Evolutionary conservation across 2,797 vertebrate genomes (phyloP).

Genomic region (Neosilurus mollespiculum): DNA sequence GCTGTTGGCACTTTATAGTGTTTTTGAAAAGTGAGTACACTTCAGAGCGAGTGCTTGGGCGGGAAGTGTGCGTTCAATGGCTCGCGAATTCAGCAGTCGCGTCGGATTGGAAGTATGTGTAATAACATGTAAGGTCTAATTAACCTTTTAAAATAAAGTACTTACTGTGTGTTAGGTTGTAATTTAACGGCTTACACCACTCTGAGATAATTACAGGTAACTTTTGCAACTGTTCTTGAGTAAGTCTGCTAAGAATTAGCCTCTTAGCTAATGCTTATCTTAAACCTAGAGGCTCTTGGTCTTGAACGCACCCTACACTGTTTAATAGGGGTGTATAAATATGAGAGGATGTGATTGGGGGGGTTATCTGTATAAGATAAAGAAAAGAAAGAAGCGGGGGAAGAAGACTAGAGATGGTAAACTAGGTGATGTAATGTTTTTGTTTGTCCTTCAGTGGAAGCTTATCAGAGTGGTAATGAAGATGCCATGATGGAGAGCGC

Average conservation of each 20-base stretch:
- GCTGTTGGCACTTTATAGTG: not conserved
- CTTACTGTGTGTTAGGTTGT: not conserved
- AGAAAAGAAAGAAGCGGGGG: not conserved
- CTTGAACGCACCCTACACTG: not conserved
- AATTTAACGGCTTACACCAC: not conserved
- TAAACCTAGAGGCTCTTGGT: not conserved
- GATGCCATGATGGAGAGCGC: conserved; percentile 94
- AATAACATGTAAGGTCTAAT: not conserved
- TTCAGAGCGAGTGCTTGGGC: not conserved
- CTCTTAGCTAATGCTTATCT: not conserved
- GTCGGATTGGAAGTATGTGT: not conserved
- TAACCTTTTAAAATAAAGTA: not conserved
- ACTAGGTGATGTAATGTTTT: conserved; percentile 5
- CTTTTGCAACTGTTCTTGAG: not conserved
- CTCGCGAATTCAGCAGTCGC: not conserved
- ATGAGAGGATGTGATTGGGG: too few species aligned
- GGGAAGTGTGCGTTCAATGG: not conserved
- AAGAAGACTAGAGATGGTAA: too few species aligned
- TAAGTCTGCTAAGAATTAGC: not conserved
- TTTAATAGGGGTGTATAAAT: not conserved
- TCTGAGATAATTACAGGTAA: not conserved
- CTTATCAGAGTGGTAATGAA: conserved; percentile 84
- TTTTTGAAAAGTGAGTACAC: conserved; percentile 25
- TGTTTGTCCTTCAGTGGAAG: conserved; percentile 78
- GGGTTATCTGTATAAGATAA: not conserved